Base-by-base conservation (phyloP, 2,797 vertebrate species). In the Orestias chungarensis region DNA sequence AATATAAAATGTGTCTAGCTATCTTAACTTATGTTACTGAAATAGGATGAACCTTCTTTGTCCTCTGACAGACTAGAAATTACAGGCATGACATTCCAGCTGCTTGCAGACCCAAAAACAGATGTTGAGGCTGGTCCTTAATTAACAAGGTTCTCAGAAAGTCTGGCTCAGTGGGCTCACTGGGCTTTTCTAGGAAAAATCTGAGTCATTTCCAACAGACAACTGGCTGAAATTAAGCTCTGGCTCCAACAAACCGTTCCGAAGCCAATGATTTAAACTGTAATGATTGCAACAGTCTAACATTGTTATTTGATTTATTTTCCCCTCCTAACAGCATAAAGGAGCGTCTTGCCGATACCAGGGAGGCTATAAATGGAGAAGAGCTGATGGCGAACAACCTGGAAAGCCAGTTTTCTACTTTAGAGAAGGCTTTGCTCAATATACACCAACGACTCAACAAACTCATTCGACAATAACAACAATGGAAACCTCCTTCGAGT, bases 371-470 rank as follows among this genome's bases (percentile, higher is more conserved):
- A 42, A 46, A 79, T 1, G 73, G 85, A 76, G 89, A 89, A 76
- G 88, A 91, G n/a, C 62, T 78, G 20, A 65, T 79, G 76, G 89
- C 89, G 25, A 84, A 74, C 55, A 57, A 82, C 70, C 90, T 95
- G 87, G 94, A 95, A 68, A 82, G 64, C 46, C 80, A 87, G 59
- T 86, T 93, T 49, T 91, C 86, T 33, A 78, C 49, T 49, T 87
- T 95, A 71, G 94, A 95, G 85, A 78, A 76, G 27, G 92, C 77
- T 38, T 79, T 95, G 73, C 72, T 93, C 1, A 82, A 83, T 78
- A 89, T 91, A 67, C 92, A 95, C 66, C 86, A 90, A 68, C 89
- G 91, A 70, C 87, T 95, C 70, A 71, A 72, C 80, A 91, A 86
- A 87, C 88, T 95, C 54, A 72, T 89, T 50, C 79, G 43, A 20